Percentiles rank a stretch among this genome's conserved stretches.
Conservation (phyloP, 1,140 invertebrate species). For the Drosophila erecta region DNA sequence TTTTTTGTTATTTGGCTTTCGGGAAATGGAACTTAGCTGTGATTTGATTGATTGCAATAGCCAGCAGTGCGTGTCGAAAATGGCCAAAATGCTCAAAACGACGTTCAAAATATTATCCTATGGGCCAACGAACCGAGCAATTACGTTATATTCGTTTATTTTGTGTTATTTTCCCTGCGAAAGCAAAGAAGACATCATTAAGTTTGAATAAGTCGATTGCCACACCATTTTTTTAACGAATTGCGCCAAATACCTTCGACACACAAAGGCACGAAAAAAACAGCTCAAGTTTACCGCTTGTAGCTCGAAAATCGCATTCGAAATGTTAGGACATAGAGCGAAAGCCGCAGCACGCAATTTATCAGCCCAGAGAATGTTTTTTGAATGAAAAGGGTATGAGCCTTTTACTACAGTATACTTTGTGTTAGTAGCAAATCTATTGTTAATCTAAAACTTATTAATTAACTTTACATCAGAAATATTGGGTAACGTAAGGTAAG, state of each 20-base stretch:
- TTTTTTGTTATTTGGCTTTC: conserved; percentile 19
- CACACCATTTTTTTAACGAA: conserved; percentile 74
- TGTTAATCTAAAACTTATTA: too few species aligned
- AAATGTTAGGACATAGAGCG: conserved; percentile 34
- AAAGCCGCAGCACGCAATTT: conserved; percentile 46
- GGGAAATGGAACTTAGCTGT: conserved; percentile 62
- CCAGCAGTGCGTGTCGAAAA: conserved; percentile 70
- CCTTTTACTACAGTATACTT: background rate
- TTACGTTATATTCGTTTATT: conserved; percentile 48
- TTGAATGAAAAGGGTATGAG: conserved; percentile 18
- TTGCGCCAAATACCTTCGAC: conserved; percentile 51
- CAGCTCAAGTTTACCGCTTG: conserved; percentile 18
- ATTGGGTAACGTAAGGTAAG: too few species aligned
- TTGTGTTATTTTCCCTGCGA: conserved; percentile 55
- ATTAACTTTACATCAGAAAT: too few species aligned
- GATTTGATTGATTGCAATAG: conserved; percentile 66
- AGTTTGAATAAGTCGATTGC: conserved; percentile 73
- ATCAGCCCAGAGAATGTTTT: conserved; percentile 45
- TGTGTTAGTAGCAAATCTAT: too few species aligned
- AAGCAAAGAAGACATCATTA: conserved; percentile 81
- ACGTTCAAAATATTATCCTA: conserved; percentile 38
- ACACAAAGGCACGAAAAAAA: conserved; percentile 26
- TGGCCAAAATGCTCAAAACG: conserved; percentile 43
- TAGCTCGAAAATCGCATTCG: conserved; percentile 37
- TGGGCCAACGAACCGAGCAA: conserved; percentile 49